Evolutionary conservation across 2,888 invertebrate genomes (phyloP), one percentile per base, ranked within the genome.

Genomic region (Sinelater perroti): DNA sequence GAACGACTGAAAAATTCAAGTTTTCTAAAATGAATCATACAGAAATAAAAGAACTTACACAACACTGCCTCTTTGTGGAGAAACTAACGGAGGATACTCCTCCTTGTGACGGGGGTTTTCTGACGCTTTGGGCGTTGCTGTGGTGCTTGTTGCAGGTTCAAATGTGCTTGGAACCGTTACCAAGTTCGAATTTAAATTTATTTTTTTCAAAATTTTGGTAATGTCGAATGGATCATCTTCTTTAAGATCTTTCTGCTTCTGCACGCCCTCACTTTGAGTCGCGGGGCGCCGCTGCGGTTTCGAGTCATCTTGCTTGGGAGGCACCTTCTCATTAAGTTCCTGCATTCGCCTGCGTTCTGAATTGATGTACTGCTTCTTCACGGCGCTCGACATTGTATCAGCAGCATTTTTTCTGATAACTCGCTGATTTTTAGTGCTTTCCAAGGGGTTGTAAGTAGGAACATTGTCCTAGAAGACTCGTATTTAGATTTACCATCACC

Each of bases 371-470:
- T 70, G 52, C 10, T 61, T 62, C 8, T 62, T 61, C 20, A 40
- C 40, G 2, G 70, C 62, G 2, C 68, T 63, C 1, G 70, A 63
- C 20, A 55, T 61, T 1, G 68, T 65, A 17, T 46, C 5, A 20
- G 65, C 65, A 2, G n/a, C 21, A 3, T 65, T 3, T 18, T 60
- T 60, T 8, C 71, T 62, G 3, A 72, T 10, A 11, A 72, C 45
- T 8, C 56, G 42, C 3, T 60, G 63, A 1, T 56, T 26, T 40
- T 60, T 51, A 31, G 66, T 66, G 46, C 68, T 57, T 24, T 56
- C 60, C 20, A 58, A 36, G 2, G 70, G 67, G 56, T 70, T 56
- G 24, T 72, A 72, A 0, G 67, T 57, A 1, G 62, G 53, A 30
- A 52, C 61, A 26, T 59, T 36, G 4, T 30, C 47, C 66, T 67